Percentiles rank a stretch among this genome's conserved stretches.
Evolutionary conservation across 2,797 vertebrate genomes (phyloP).

Genomic region (Karalla daura): DNA sequence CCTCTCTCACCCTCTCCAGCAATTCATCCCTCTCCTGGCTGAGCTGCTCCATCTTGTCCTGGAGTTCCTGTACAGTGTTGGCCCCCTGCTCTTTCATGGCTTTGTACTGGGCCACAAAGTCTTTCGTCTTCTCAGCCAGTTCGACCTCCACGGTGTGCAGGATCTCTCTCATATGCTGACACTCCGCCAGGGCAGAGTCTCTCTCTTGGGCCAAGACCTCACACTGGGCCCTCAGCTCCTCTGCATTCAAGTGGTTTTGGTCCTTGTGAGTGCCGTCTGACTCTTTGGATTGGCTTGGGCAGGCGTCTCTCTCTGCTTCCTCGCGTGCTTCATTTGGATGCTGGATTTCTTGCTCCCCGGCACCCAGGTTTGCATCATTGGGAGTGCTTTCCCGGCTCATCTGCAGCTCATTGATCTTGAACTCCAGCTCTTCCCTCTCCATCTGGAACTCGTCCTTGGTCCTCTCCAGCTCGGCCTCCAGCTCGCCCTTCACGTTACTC

Average conservation of each 20-base stretch:
- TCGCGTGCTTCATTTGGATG: conserved; percentile 74
- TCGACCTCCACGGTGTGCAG: conserved; percentile 88
- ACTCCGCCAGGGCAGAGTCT: conserved; percentile 85
- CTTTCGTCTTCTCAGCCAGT: conserved; percentile 87
- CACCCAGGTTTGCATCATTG: conserved; percentile 58
- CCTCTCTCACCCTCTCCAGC: conserved; percentile 41
- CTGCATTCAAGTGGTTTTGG: conserved; percentile 19
- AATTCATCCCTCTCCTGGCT: conserved; percentile 60
- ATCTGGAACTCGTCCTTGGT: conserved; percentile 90
- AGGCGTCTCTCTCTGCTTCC: conserved; percentile 14
- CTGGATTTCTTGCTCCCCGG: conserved; percentile 73
- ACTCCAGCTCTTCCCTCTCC: conserved; percentile 95
- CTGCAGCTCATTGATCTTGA: conserved; percentile 95
- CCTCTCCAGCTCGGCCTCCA: conserved; percentile 89
- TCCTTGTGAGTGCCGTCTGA: conserved; percentile 4
- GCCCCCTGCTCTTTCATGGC: conserved; percentile 90
- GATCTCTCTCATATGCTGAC: conserved; percentile 85
- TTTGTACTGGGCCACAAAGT: conserved; percentile 89
- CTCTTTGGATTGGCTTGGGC: conserved; percentile 18
- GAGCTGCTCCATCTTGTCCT: conserved; percentile 80
- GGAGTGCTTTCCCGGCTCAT: conserved; percentile 85
- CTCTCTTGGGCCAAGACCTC: conserved; percentile 85
- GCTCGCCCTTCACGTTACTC: conserved; percentile 90
- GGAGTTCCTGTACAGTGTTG: conserved; percentile 84
- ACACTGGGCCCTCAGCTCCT: conserved; percentile 82